Percentiles rank a stretch among this genome's conserved stretches.
Conservation (phyloP, 2,888 invertebrate genomes). For the Amphiduros pacificus region DNA sequence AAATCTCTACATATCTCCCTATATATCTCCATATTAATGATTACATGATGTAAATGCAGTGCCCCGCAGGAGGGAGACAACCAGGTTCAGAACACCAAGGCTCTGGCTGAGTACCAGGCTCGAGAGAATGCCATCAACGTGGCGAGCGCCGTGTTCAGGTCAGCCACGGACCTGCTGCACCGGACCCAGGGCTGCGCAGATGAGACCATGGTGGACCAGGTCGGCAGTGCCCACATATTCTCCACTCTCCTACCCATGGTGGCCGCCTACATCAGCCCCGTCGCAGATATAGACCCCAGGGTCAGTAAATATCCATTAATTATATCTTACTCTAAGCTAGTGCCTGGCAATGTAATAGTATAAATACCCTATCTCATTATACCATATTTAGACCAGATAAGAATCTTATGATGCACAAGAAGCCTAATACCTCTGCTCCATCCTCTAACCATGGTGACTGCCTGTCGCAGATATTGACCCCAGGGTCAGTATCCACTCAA, state of each 20-base stretch:
- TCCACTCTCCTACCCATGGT: constrained; percentile 81
- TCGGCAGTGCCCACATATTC: constrained; percentile 69
- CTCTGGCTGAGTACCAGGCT: constrained; percentile 68
- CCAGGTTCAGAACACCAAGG: constrained; percentile 65
- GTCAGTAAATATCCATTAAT: no score
- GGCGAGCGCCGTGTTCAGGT: constrained; percentile 76
- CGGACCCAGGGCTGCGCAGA: constrained; percentile 68
- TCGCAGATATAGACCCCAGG: constrained; percentile 76
- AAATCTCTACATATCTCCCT: no score
- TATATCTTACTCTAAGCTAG: no score
- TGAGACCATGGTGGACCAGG: constrained; percentile 57
- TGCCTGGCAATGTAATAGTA: no score
- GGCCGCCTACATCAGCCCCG: constrained; percentile 81
- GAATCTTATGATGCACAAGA: no score
- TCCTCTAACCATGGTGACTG: no score
- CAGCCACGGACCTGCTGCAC: constrained; percentile 76
- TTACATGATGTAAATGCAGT: constrained; percentile 49
- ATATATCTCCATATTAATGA: no score
- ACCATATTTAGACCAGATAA: no score
- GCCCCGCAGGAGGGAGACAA: constrained; percentile 68
- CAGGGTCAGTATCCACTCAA: no score
- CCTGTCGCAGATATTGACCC: no score
- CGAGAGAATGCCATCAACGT: constrained; percentile 74
- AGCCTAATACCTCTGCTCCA: no score
- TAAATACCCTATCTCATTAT: no score